Base-by-base conservation (phyloP, 2,113 vertebrate genomes). In the Macrotus californicus region DNA sequence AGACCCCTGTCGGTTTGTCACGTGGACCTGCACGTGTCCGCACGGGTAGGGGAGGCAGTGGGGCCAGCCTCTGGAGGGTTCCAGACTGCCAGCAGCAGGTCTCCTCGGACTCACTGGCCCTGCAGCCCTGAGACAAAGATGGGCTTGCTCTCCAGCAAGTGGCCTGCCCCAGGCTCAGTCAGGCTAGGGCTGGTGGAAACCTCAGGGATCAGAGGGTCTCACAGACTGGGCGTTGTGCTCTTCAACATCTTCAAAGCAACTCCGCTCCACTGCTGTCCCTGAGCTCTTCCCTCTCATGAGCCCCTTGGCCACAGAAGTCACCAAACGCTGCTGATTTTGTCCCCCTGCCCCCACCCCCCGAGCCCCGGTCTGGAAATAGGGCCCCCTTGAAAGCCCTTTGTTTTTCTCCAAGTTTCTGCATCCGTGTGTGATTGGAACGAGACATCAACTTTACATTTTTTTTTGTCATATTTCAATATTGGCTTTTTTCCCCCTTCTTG, bases 381-480 rank as follows among this genome's bases (percentile, higher is more conserved):
- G 34, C 70, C 59, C 67, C 1, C 3, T 4, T 36, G 64, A 87
- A 31, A 75, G 89, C 56, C 46, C 85, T 66, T 83, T 95, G 81
- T 90, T 93, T 96, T 91, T 80, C 93, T 93, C 80, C 11, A 54
- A 72, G 92, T 96, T 84, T 84, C 96, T 92, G 56, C 72, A 46
- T 95, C 94, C 70, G 48, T 81, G 43, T 87, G 86, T 67, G 77
- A 90, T 67, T 82, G 72, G 85, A 92, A 94, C 10, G 61, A 89
- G 95, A 93, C 73, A 80, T 79, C 88, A 86, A 92, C 96, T 92
- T 67, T 67, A 41, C 95, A 85, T 96, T 77, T 94, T 96, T 77
- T 94, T 87, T 70, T 92, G 96, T 96, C 97, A 91, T 81, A 48
- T 96, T 97, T 97, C 96, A 95, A 48, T 98, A 95, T 97, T 97